These are phyloP conservation scores for Tychaedon coryphoeus DNA, from an alignment of 2,113 vertebrate species.

Conservation along the genomic window DNA sequence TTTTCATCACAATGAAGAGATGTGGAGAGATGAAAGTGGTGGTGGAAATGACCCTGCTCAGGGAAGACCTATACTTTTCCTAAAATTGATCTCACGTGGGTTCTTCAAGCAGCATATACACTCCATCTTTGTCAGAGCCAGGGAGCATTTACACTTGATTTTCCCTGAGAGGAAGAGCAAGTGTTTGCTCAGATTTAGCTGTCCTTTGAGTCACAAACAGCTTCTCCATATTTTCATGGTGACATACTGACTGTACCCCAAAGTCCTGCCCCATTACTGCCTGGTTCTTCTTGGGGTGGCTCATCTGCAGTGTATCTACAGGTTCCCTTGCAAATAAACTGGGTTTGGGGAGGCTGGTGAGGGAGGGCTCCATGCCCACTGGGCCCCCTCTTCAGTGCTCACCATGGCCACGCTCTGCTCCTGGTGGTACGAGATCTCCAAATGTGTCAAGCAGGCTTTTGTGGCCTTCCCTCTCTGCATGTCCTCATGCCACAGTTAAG, in stretches of 20 bases:
- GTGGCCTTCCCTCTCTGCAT: neutral
- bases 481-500: neutral
- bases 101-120: neutral
- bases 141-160: neutral
- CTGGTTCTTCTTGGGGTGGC: neutral
- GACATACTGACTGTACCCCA: neutral
- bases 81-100: neutral
- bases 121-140: neutral
- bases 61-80: neutral
- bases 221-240: neutral
- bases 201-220: neutral
- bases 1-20: neutral
- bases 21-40: neutral
- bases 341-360: neutral
- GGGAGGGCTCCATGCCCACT: fast-evolving
- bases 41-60: neutral
- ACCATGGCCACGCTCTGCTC: neutral
- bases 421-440: neutral
- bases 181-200: neutral
- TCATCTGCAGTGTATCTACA: neutral
- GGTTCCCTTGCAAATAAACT: neutral
- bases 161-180: neutral
- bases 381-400: neutral
- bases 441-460: neutral
- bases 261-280: neutral